Conservation (phyloP, 1,140 invertebrate genomes). For the Halesus radiatus region DNA sequence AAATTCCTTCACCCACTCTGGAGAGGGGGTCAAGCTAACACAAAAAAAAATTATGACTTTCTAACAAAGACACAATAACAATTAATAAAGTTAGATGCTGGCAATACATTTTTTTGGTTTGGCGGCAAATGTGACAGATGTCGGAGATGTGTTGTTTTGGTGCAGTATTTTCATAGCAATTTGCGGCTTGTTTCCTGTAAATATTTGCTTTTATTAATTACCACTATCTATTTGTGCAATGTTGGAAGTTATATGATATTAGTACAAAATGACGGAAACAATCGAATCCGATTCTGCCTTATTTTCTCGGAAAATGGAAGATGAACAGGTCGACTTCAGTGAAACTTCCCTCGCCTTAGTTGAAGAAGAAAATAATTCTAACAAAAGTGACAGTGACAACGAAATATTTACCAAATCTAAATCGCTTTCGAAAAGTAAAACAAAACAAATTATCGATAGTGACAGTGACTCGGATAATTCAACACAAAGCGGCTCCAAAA, state of each 20-base stretch:
- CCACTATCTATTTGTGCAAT: too few relatives aligned
- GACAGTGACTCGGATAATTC: conserved; percentile 25
- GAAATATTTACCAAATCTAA: conserved; percentile 44
- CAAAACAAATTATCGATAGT: conserved; percentile 21
- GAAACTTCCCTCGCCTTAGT: not conserved
- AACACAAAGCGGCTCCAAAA: conserved; percentile 1
- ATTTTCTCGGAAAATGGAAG: not conserved
- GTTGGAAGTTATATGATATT: not conserved
- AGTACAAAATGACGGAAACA: conserved; percentile 1
- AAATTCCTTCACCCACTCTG: too few relatives aligned
- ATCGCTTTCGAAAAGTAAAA: conserved; percentile 28
- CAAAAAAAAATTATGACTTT: too few relatives aligned
- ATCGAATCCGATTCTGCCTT: not conserved
- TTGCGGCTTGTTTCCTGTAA: too few relatives aligned
- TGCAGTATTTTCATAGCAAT: not conserved
- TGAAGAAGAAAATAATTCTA: not conserved
- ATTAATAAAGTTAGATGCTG: too few relatives aligned
- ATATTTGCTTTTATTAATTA: not conserved
- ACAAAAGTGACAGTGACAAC: conserved; percentile 38
- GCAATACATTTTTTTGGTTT: not conserved
- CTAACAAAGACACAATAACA: too few relatives aligned
- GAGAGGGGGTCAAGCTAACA: too few relatives aligned
- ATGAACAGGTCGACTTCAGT: not conserved
- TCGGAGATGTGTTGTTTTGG: not conserved
- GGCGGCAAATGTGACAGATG: conserved; percentile 4